Evolutionary conservation across 2,888 invertebrate genomes (phyloP).

Genomic region (Pristionchus arcanus): DNA sequence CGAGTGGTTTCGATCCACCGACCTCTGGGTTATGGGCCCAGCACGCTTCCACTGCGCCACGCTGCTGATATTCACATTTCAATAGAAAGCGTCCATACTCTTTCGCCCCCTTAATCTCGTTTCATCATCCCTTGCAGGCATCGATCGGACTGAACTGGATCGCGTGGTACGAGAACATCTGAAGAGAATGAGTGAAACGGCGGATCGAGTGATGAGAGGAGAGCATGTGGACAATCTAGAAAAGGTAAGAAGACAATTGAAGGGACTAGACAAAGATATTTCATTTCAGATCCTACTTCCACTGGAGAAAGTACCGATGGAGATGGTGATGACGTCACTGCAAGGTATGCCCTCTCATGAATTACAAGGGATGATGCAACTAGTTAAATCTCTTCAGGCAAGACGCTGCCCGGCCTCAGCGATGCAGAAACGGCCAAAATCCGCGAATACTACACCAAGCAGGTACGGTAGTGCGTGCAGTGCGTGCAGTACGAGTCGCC

Average conservation of each 20-base stretch:
- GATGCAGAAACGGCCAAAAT: slow-evolving; percentile 33
- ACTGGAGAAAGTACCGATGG: slow-evolving; percentile 40
- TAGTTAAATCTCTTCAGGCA: not conserved
- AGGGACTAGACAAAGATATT: not conserved
- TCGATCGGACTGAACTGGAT: slow-evolving; percentile 48
- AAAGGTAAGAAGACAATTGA: not conserved
- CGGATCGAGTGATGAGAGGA: slow-evolving; percentile 4
- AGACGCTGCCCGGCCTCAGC: slow-evolving; percentile 36
- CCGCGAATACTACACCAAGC: slow-evolving; percentile 48
- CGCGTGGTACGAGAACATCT: slow-evolving; percentile 31
- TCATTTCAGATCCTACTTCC: slow-evolving; percentile 39
- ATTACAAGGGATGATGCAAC: not conserved
- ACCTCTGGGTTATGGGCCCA: slow-evolving; percentile 93
- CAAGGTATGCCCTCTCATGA: not conserved
- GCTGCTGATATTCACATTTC: slow-evolving; percentile 82
- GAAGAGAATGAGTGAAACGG: slow-evolving; percentile 25
- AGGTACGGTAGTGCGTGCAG: slow-evolving; percentile 16
- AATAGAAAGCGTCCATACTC: not conserved
- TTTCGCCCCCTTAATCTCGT: not conserved
- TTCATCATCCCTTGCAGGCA: slow-evolving; percentile 1
- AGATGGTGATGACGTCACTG: slow-evolving; percentile 49
- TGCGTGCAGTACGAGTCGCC: not conserved
- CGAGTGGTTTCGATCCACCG: slow-evolving; percentile 83
- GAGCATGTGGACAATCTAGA: slow-evolving; percentile 19
- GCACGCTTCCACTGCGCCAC: slow-evolving; percentile 90